phyloP scores from a whole-genome alignment of 2,797 vertebrate species.

The Mus spretus region DNA sequence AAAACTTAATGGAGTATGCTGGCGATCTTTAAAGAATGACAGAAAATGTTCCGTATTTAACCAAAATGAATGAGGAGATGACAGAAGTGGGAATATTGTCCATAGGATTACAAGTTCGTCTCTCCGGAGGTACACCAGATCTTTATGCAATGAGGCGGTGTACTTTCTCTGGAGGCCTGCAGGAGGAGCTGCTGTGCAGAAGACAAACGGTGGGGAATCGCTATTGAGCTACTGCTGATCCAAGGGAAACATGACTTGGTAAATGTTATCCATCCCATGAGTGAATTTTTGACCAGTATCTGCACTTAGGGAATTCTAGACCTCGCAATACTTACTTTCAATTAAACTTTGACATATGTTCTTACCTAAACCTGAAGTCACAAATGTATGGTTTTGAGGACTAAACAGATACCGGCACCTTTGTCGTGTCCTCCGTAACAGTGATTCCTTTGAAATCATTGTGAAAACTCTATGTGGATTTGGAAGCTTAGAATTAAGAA shows the following conservation, averaged over 20 bases:
- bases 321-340: not conserved
- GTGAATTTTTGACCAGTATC: not conserved
- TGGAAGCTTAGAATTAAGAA: not conserved
- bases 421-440: not conserved
- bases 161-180: not conserved
- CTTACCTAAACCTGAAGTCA: not conserved
- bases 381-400: not conserved
- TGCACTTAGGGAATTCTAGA: not conserved
- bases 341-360: not conserved
- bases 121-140: not conserved
- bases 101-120: not conserved
- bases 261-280: not conserved
- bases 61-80: slow-evolving; percentile 11
- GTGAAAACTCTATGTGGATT: not conserved
- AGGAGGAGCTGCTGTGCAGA: not conserved
- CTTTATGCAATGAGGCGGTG: not conserved
- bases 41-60: not conserved
- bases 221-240: not conserved
- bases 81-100: not conserved
- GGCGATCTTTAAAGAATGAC: slow-evolving; percentile 31
- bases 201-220: accelerated
- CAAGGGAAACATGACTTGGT: not conserved
- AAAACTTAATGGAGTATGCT: not conserved
- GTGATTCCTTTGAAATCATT: not conserved
- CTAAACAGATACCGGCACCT: not conserved